Evolutionary conservation across 2,113 vertebrate species (phyloP).

Genomic region (Peromyscus maniculatus): DNA sequence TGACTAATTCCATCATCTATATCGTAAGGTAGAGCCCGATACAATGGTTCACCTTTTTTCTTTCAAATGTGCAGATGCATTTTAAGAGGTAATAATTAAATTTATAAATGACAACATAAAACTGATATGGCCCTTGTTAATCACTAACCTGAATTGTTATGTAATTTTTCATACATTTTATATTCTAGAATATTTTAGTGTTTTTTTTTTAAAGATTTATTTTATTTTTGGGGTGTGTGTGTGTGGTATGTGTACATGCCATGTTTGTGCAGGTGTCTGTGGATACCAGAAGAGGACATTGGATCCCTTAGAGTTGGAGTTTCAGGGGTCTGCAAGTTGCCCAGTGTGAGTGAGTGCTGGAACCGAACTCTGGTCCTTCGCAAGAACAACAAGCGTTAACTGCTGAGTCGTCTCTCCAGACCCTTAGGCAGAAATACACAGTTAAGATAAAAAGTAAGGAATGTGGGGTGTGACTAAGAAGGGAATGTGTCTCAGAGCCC

Average conservation of each 20-base stretch:
- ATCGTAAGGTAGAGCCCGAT: not conserved
- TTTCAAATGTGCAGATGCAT: constrained; percentile 18
- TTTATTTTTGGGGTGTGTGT: not conserved
- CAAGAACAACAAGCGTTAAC: not conserved
- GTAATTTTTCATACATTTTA: constrained; percentile 30
- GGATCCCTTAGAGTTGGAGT: too few species aligned
- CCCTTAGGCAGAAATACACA: not conserved
- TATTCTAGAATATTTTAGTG: constrained; percentile 33
- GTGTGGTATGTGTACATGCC: not conserved
- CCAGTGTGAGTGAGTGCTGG: not conserved
- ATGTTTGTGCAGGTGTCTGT: not conserved
- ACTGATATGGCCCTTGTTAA: constrained; percentile 24
- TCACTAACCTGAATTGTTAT: constrained; percentile 34
- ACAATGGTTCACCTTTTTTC: not conserved
- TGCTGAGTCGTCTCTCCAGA: not conserved
- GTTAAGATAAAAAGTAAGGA: constrained; percentile 1
- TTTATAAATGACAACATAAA: constrained; percentile 43
- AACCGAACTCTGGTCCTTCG: not conserved
- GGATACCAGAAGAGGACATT: not conserved
- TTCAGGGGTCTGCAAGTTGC: not conserved
- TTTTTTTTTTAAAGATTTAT: not conserved
- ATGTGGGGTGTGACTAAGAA: constrained; percentile 37
- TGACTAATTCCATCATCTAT: not conserved
- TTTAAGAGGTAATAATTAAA: constrained; percentile 57
- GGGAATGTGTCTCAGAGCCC: not conserved